Percentiles rank a stretch among this genome's conserved stretches.
Evolutionary conservation across 2,888 invertebrate genomes (phyloP).

Genomic region (Cerastis leucographa): DNA sequence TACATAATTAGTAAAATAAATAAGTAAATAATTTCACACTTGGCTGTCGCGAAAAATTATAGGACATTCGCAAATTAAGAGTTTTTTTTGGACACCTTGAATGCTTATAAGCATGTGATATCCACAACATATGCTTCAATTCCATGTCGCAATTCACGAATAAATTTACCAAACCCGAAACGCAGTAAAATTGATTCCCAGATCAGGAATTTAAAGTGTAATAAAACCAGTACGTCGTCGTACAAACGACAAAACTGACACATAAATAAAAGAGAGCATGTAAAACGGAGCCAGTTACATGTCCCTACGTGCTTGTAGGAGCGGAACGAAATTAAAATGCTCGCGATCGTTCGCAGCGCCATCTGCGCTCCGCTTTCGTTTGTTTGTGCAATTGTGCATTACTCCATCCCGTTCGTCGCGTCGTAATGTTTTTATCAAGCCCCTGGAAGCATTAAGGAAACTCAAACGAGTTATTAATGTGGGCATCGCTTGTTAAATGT

Average conservation of each 20-base stretch:
- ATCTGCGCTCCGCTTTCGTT: constrained; percentile 70
- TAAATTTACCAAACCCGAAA: constrained; percentile 2
- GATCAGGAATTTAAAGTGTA: constrained; percentile 55
- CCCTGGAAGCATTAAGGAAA: constrained; percentile 60
- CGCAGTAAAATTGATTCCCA: constrained; percentile 53
- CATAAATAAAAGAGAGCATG: constrained; percentile 61
- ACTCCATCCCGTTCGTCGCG: constrained; percentile 50
- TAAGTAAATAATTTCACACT: too few species aligned
- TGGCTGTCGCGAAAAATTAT: too few species aligned
- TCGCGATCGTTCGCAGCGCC: constrained; percentile 58
- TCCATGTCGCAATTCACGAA: not conserved
- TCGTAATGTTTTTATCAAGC: constrained; percentile 69
- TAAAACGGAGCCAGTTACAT: constrained; percentile 60
- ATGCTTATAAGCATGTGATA: not conserved
- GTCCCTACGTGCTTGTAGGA: constrained; percentile 65
- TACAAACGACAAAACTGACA: constrained; percentile 56
- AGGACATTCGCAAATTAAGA: too few species aligned
- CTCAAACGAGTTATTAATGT: constrained; percentile 63
- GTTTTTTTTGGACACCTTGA: too few species aligned
- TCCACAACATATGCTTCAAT: not conserved
- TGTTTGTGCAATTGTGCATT: constrained; percentile 70
- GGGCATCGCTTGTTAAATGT: constrained; percentile 34
- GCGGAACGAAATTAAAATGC: constrained; percentile 71
- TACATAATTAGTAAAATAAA: too few species aligned
- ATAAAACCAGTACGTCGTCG: constrained; percentile 56